Evolutionary conservation across 2,888 invertebrate species (phyloP).

Genomic region (Tethea ocularis): DNA sequence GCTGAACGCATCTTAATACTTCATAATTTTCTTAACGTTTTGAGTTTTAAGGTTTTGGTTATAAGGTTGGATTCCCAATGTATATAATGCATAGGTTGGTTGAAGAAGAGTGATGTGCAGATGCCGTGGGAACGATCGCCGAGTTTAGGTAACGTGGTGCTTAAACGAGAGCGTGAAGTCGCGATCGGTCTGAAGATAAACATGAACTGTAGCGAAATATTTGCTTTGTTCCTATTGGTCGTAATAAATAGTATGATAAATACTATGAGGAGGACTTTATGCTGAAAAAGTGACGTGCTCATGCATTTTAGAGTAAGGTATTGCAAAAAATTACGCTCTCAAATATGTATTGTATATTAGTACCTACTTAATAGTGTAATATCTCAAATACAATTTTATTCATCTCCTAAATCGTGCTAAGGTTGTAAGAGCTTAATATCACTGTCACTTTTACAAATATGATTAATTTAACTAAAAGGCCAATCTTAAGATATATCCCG

Average conservation of each 20-base stretch:
- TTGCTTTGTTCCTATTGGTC: slow-evolving; percentile 42
- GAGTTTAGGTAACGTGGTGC: slow-evolving; percentile 61
- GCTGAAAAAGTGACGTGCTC: background rate
- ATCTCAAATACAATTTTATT: no score
- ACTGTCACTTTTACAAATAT: no score
- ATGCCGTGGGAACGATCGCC: slow-evolving; percentile 73
- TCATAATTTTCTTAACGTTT: slow-evolving; percentile 29
- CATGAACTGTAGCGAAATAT: slow-evolving; percentile 41
- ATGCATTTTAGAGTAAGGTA: slow-evolving; percentile 29
- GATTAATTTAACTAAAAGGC: no score
- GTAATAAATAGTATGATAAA: slow-evolving; percentile 39
- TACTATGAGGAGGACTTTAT: slow-evolving; percentile 15
- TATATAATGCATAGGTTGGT: slow-evolving; percentile 29
- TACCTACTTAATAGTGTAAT: no score
- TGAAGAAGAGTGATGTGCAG: slow-evolving; percentile 66
- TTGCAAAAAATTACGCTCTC: no score
- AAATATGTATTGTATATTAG: no score
- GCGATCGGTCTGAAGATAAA: slow-evolving; percentile 64
- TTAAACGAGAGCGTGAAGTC: slow-evolving; percentile 60
- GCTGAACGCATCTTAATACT: slow-evolving; percentile 51
- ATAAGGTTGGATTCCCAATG: slow-evolving; percentile 40
- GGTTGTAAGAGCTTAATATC: no score
- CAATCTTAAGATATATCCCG: slow-evolving; percentile 44
- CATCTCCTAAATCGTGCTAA: no score
- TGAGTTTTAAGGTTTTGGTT: slow-evolving; percentile 18